These are phyloP conservation scores for rabbit (Oryctolagus cuniculus) DNA, from an alignment of 2,113 vertebrate genomes.

Conservation along the genomic window mOryCun1.1 NC_091451.1:14072501-14073000, in stretches of 20 bases:
- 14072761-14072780: neutral
- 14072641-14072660: neutral
- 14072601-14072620: neutral
- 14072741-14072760: slow-evolving; percentile 29
- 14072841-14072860: slow-evolving; percentile 57
- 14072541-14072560: neutral
- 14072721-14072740: slow-evolving; percentile 53
- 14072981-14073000: slow-evolving; percentile 80
- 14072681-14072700: neutral
- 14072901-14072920: slow-evolving; percentile 67
- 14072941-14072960: slow-evolving; percentile 64
- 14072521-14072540: neutral
- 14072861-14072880: slow-evolving; percentile 60
- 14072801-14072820: slow-evolving; percentile 52
- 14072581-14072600: slow-evolving; percentile 8
- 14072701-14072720: slow-evolving; percentile 36
- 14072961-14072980: slow-evolving; percentile 81
- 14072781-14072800: neutral
- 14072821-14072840: slow-evolving; percentile 41
- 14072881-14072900: slow-evolving; percentile 68
- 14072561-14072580: slow-evolving; percentile 6
- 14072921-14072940: slow-evolving; percentile 63
- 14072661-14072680: neutral
- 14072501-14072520: neutral
- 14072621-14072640: neutral